Conservation (phyloP, 2,113 vertebrate genomes). For the Toxotes chatareus region DNA sequence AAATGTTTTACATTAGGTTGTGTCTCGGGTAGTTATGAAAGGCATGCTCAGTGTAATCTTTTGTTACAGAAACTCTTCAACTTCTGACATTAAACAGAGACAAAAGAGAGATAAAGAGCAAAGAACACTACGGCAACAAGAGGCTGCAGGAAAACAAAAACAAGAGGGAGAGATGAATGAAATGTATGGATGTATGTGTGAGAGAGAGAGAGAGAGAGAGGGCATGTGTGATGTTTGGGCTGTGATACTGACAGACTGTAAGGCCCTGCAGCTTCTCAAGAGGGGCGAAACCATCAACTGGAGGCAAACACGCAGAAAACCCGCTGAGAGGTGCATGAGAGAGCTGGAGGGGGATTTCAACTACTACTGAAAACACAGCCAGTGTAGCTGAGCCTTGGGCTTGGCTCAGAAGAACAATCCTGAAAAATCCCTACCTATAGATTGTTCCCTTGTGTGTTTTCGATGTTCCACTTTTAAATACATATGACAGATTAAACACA, state of each 20-base stretch:
- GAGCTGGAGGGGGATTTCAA: slow-evolving; percentile 46
- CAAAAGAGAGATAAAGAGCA: background rate
- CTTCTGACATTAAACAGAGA: background rate
- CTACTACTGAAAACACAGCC: background rate
- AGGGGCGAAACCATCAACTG: slow-evolving; percentile 58
- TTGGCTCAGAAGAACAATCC: background rate
- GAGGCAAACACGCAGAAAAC: slow-evolving; percentile 17
- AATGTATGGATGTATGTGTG: slow-evolving; percentile 3
- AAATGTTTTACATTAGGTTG: background rate
- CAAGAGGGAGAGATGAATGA: background rate
- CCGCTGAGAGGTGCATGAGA: slow-evolving; percentile 37
- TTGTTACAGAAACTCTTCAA: background rate
- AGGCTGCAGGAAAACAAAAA: background rate
- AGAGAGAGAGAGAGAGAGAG: background rate
- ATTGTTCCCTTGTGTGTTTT: slow-evolving; percentile 13
- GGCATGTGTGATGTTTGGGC: slow-evolving; percentile 36
- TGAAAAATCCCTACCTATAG: slow-evolving; percentile 8
- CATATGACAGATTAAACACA: background rate
- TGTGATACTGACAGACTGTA: slow-evolving; percentile 48
- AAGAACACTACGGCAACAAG: background rate
- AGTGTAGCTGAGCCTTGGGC: slow-evolving; percentile 38
- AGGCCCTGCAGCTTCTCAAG: slow-evolving; percentile 59
- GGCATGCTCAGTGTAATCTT: background rate
- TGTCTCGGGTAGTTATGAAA: background rate
- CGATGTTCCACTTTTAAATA: background rate